Conservation (phyloP, 2,113 vertebrate genomes). For the Crotalus tigris region DNA sequence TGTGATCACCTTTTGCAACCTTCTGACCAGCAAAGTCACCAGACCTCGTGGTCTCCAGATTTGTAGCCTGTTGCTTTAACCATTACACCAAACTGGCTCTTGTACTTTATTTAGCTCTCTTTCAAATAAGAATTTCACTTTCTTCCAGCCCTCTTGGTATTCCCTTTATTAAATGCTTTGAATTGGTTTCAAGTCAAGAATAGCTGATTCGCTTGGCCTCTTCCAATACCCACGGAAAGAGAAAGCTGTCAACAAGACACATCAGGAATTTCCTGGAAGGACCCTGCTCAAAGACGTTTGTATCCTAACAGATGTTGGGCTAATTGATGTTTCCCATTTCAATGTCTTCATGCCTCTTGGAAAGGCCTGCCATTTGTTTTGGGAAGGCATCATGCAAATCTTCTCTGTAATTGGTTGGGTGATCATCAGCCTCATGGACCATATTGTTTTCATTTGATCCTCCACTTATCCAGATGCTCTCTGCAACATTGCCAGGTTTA, state of each 20-base stretch:
- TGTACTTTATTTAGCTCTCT: not conserved
- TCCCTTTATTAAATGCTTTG: not conserved
- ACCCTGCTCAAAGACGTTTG: not conserved
- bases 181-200: not conserved
- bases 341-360: not conserved
- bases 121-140: not conserved
- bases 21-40: not conserved
- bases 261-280: not conserved
- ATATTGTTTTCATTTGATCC: not conserved
- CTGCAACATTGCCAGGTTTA: not conserved
- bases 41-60: not conserved
- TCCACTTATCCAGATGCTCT: not conserved
- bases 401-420: not conserved
- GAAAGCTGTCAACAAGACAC: not conserved
- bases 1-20: not conserved
- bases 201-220: not conserved
- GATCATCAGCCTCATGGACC: not conserved
- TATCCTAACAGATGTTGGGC: not conserved
- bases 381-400: not conserved
- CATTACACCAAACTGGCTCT: not conserved
- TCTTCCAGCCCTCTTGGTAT: not conserved
- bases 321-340: not conserved
- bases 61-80: not conserved
- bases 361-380: not conserved
- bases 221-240: not conserved